Evolutionary conservation across 1,140 invertebrate genomes (phyloP), one percentile per base, ranked within the genome.

Genomic region (Listronotus bonariensis): DNA sequence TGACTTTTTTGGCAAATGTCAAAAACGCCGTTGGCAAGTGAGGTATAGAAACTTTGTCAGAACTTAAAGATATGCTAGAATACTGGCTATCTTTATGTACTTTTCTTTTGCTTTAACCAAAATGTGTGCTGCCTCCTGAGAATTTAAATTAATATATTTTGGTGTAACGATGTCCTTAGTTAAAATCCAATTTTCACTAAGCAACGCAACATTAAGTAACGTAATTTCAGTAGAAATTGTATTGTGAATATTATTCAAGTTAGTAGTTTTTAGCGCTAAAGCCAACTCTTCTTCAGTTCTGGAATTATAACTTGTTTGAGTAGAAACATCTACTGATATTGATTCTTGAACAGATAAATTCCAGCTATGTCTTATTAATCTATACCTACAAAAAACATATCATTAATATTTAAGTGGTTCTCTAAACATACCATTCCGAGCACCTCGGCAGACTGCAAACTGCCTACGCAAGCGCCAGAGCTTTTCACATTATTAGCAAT

Each of bases 331-430:
- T 2, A 87, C 81, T 55, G 84, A 82, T 11, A 91, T 74, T 1
- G 88, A 89, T 64, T 89, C 86, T 48, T 87, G 79, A n/a, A 90
- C 86, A 40, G 83, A 83, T n/a, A 90, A 76, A 54, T 86, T 81
- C 84, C 88, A 89, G 15, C 82, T 82, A 65, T 91, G 88, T 6
- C 88, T 84, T 26, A 88, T 83, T 9, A 91, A 73, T 43, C 89
- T 80, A 75, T 91, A 86, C 68, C 86, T 87, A 70, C n/a, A 45
- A 79, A 78, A 58, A 61, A 68, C 55, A 63, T 26, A 26, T 26
- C 20, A 26, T 3, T 26, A 26, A 3, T 5, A 26, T 3, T 26
- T 26, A 26, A 26, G 20, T 26, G 1, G n/a, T n/a, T n/a, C n/a
- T n/a, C n/a, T n/a, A n/a, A n/a, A n/a, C n/a, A n/a, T n/a, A n/a